phyloP scores from a whole-genome alignment of 2,113 vertebrate species.

The Rallus limicola region DNA sequence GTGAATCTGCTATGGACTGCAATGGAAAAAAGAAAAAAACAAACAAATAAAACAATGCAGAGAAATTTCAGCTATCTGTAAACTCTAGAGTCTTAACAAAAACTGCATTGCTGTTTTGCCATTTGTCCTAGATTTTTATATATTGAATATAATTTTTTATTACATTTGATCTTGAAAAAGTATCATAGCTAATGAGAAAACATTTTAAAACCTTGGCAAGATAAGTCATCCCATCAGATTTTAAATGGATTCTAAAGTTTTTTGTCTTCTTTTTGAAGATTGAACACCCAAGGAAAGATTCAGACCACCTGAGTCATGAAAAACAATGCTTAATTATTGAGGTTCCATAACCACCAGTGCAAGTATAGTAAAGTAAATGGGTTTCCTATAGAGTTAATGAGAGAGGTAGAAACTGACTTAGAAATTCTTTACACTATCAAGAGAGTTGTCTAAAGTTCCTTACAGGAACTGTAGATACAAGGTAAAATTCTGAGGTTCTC shows the following conservation, averaged over 20 bases:
- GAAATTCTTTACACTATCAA: neutral
- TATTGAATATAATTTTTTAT: neutral
- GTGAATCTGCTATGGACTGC: rapidly evolving
- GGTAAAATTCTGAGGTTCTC: neutral
- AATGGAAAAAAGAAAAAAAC: neutral
- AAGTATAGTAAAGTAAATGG: neutral
- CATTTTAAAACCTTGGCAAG: neutral
- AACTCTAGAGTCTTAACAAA: neutral
- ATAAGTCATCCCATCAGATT: neutral
- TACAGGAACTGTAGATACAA: neutral
- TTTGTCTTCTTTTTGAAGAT: neutral
- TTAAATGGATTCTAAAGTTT: neutral
- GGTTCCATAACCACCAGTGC: neutral
- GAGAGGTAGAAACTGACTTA: neutral
- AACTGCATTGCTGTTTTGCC: neutral
- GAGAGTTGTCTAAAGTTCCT: neutral
- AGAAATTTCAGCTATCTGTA: neutral
- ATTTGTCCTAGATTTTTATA: neutral
- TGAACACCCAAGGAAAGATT: neutral
- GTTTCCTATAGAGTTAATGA: neutral
- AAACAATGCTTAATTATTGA: neutral
- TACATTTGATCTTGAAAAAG: neutral
- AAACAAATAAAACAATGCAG: neutral
- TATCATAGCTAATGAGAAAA: neutral
- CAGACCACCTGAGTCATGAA: neutral